Evolutionary conservation across 1,140 invertebrate species (phyloP).

Genomic region (Aphaenogaster ashmeadi): DNA sequence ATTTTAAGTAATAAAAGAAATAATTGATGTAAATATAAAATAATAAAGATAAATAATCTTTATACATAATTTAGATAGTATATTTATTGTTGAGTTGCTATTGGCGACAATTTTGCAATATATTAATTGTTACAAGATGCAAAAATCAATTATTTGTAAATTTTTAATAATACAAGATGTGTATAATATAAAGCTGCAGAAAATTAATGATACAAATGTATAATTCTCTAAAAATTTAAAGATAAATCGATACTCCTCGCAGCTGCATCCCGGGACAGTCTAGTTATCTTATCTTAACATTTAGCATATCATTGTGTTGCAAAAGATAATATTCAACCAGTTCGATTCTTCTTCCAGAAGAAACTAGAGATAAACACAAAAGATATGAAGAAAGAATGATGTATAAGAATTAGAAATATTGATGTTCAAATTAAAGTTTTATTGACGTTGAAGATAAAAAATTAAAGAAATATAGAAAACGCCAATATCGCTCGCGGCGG

Average conservation of each 20-base stretch:
- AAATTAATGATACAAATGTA: not conserved
- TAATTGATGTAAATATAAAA: conserved; percentile 12
- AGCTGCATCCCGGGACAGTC: conserved; percentile 28
- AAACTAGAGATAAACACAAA: conserved; percentile 6
- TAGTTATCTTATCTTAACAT: conserved; percentile 32
- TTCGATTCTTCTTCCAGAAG: conserved; percentile 61
- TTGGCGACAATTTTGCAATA: not conserved
- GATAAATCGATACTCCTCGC: conserved; percentile 5
- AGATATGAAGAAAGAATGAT: conserved; percentile 1
- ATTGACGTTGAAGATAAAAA: conserved; percentile 72
- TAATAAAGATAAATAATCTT: conserved; percentile 36
- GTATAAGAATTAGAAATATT: conserved; percentile 53
- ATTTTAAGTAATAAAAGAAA: not conserved
- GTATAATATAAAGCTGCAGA: not conserved
- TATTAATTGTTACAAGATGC: conserved; percentile 15
- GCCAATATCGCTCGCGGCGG: too few relatives aligned
- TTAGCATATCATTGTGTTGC: conserved; percentile 73
- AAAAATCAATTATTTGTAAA: conserved; percentile 31
- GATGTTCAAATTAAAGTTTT: conserved; percentile 76
- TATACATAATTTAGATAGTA: conserved; percentile 1
- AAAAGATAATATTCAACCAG: conserved; percentile 43
- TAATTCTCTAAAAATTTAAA: conserved; percentile 8
- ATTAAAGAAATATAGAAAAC: conserved; percentile 57
- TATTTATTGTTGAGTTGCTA: conserved; percentile 7
- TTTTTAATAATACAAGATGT: not conserved